Conservation (phyloP, 2,888 invertebrate species). For the Chrysotoxum bicinctum region DNA sequence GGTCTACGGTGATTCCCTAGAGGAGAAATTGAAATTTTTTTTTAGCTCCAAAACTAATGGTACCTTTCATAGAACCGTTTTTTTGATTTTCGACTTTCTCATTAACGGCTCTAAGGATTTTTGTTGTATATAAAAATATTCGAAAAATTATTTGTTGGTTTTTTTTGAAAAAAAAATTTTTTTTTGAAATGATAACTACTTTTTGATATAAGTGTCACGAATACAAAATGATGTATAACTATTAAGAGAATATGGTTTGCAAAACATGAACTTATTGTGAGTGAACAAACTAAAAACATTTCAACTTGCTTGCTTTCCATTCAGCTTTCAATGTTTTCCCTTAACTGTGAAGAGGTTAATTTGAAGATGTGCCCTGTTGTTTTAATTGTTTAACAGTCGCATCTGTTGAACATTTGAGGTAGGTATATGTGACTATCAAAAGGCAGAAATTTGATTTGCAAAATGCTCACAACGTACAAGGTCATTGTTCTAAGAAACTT, state of each 20-base stretch:
- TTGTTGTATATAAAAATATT: too few species aligned
- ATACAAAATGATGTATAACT: neutral
- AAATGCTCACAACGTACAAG: neutral
- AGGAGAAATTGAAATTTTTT: too few species aligned
- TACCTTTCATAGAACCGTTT: too few species aligned
- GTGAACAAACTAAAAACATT: neutral
- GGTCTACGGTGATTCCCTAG: too few species aligned
- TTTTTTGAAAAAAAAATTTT: neutral
- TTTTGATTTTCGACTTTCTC: too few species aligned
- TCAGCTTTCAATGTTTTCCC: neutral
- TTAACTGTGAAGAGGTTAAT: neutral
- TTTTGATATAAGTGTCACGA: neutral
- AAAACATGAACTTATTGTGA: neutral
- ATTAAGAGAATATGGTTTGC: neutral
- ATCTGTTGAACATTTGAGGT: neutral
- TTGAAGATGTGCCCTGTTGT: neutral
- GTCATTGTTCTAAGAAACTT: too few species aligned
- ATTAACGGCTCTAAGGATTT: too few species aligned
- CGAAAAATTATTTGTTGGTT: too few species aligned
- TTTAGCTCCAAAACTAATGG: too few species aligned
- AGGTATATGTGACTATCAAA: neutral
- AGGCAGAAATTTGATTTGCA: neutral
- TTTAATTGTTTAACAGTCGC: neutral
- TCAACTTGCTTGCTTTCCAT: neutral
- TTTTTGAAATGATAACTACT: neutral